Evolutionary conservation across 30 jellyfish, hydroid and myxozoan species (phyloP), one percentile per base, ranked within the genome.

Genomic region (Pseudorhiza aurosa): DNA sequence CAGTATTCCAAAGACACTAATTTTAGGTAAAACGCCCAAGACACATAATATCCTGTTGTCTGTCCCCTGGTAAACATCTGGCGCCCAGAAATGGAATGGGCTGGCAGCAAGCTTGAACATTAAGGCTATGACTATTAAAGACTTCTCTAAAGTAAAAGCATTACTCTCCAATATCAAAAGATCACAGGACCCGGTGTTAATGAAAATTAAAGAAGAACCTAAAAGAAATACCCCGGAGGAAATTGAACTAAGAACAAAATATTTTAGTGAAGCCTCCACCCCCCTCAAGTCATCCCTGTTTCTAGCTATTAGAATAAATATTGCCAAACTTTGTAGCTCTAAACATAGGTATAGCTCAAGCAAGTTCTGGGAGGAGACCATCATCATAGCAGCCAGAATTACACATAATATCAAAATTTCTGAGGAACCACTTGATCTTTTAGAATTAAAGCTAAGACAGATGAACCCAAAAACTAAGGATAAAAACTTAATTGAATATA

Each of bases 31-130:
- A 9, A 53, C 33, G 1, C 77, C 53, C 26, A 81, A 26, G 15
- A 68, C 25, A 5, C 26, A 1, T 7, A 81, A 8, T 4, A 35
- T 17, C 18, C 21, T 25, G 12, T 36, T 11, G 32, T 88, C 78
- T 19, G 68, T 1, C 10, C 93, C 93, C 33, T 81, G 88, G 56
- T 81, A 81, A 2, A 81, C 65, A 68, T 81, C 93, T 27, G 93
- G 83, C 6, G 53, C 28, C 67, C 93, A 81, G 14, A 65, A 19
- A 53, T 81, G 93, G 27, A 81, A 68, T 46, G 93, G 93, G 30
- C 65, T 55, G 6, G 58, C 68, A 4, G 88, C 79, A 28, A 81
- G 32, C 53, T 81, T 81, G 31, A 81, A 81, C n/a, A 49, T 12
- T 42, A 75, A 57, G 33, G 88, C 51, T 18, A 28, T 32, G 1